These are phyloP conservation scores for Trichogramma pretiosum DNA, from an alignment of 1,140 invertebrate species.

Conservation along the genomic window DNA sequence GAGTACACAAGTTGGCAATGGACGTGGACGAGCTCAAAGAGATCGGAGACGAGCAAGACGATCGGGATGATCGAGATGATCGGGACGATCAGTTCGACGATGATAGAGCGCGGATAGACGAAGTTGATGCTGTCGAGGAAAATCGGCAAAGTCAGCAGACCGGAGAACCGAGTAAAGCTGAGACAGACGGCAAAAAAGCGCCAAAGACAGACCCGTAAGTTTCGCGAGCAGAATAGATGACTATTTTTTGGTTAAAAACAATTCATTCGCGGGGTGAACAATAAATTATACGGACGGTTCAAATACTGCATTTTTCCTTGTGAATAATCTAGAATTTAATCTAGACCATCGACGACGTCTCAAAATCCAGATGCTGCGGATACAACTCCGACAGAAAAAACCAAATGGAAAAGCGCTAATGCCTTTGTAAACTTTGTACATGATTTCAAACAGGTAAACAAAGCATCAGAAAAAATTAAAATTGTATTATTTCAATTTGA, in stretches of 20 bases:
- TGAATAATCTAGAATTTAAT: conserved; percentile 15
- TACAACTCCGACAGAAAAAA: neutral
- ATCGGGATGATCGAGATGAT: too few species aligned
- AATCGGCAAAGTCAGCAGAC: neutral
- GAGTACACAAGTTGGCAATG: too few species aligned
- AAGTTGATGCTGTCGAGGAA: neutral
- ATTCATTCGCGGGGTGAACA: too few species aligned
- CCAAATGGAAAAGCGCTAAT: conserved; percentile 27
- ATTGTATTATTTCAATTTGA: neutral
- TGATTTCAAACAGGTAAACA: conserved; percentile 28
- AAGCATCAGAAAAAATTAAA: neutral
- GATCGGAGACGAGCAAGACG: conserved; percentile 11
- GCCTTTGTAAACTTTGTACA: conserved; percentile 32
- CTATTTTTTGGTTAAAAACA: too few species aligned
- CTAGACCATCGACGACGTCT: conserved; percentile 16
- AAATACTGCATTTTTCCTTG: too few species aligned
- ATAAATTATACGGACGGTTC: too few species aligned
- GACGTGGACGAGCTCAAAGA: conserved; percentile 8
- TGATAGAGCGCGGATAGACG: neutral
- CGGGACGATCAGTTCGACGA: too few species aligned
- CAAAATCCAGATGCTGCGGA: conserved; percentile 1
- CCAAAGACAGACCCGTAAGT: too few species aligned
- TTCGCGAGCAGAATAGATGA: too few species aligned
- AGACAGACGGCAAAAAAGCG: too few species aligned
- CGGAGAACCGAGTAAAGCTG: too few species aligned